Conservation (phyloP, 1,140 invertebrate genomes). For the Bilobella aurantiaca region DNA sequence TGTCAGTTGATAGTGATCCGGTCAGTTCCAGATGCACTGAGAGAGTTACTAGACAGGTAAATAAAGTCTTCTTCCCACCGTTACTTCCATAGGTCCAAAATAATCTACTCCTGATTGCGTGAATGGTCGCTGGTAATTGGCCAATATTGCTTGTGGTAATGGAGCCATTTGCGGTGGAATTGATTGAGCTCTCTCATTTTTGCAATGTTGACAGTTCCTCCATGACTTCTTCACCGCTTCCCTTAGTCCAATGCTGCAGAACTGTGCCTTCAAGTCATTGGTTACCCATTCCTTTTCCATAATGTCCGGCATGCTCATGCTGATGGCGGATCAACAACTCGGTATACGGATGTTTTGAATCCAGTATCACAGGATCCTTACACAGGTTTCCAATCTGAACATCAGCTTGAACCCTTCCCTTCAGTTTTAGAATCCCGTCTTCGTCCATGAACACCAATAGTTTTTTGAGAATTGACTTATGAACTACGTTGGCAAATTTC, state of each 20-base stretch:
- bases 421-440: slow-evolving; percentile 15
- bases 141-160: slow-evolving; percentile 20
- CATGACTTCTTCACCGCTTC: slow-evolving; percentile 9
- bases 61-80: slow-evolving; percentile 25
- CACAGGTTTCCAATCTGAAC: not conserved
- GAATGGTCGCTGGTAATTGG: slow-evolving; percentile 15
- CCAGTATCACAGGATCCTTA: slow-evolving; percentile 16
- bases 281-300: slow-evolving; percentile 11
- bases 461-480: no score
- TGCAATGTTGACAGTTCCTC: slow-evolving; percentile 18
- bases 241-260: slow-evolving; percentile 15
- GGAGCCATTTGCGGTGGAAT: slow-evolving; percentile 24
- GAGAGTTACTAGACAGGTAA: slow-evolving; percentile 34
- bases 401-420: slow-evolving; percentile 15
- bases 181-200: slow-evolving; percentile 6
- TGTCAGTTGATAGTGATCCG: slow-evolving; percentile 29
- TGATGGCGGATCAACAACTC: slow-evolving; percentile 1
- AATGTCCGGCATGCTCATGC: slow-evolving; percentile 9
- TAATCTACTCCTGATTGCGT: slow-evolving; percentile 30
- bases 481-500: no score
- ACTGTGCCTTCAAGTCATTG: slow-evolving; percentile 14
- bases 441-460: slow-evolving; percentile 37
- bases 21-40: slow-evolving; percentile 37
- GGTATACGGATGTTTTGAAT: slow-evolving; percentile 8
- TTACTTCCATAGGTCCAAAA: slow-evolving; percentile 33